A percentile compares a stretch with the other conserved stretches of the same genome.
Conservation (phyloP, 2,888 invertebrate genomes). For the Eudasyphora cyanicolor region DNA sequence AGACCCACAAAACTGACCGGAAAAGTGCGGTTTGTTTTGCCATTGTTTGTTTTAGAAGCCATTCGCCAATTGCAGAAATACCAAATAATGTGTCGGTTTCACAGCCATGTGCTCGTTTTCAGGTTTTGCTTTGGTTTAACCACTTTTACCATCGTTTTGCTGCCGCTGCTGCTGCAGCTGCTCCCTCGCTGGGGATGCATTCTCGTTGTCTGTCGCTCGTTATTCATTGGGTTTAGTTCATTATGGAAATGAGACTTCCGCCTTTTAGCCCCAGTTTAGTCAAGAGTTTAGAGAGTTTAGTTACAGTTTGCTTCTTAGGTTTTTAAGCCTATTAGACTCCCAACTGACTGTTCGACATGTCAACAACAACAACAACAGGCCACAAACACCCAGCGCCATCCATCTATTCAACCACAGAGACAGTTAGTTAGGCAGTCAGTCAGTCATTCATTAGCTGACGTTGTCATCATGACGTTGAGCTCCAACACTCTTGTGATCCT, state of each 20-base stretch:
- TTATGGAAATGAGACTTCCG: conserved; percentile 41
- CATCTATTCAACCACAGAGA: neutral
- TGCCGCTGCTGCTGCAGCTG: neutral
- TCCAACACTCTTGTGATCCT: neutral
- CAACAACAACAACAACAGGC: too few relatives aligned
- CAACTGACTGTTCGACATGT: neutral
- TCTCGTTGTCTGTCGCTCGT: neutral
- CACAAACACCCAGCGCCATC: neutral
- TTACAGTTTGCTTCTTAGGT: conserved; percentile 16
- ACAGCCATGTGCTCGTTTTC: neutral
- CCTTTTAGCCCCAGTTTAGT: conserved; percentile 46
- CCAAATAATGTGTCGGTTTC: neutral
- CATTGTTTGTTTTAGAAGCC: neutral
- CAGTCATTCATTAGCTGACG: neutral
- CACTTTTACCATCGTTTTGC: neutral
- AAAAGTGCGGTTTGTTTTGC: neutral
- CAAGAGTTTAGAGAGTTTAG: conserved; percentile 18
- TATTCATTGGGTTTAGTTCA: neutral
- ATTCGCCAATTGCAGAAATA: neutral
- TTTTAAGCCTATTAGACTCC: conserved; percentile 23
- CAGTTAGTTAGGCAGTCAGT: neutral
- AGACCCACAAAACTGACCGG: neutral
- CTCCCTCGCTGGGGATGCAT: neutral
- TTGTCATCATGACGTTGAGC: neutral
- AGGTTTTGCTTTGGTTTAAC: conserved; percentile 1